Evolutionary conservation across 2,113 vertebrate species (phyloP).

Genomic region (Paedocypris sp.): DNA sequence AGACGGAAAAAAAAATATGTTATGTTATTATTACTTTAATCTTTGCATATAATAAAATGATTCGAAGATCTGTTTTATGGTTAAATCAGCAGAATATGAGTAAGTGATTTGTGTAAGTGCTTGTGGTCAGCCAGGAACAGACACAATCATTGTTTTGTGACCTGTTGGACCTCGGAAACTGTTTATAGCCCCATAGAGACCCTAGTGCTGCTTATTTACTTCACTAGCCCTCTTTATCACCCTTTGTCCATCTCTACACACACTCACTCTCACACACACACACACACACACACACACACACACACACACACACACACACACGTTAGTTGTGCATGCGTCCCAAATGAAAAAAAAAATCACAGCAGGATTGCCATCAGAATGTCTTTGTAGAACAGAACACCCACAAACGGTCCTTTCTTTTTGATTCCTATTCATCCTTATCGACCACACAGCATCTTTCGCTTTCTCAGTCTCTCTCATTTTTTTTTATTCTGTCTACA

Average conservation of each 20-base stretch:
- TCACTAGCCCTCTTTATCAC: constrained; percentile 24
- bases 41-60: too few relatives aligned
- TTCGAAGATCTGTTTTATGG: too few relatives aligned
- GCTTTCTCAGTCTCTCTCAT: constrained; percentile 8
- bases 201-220: constrained; percentile 19
- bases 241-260: neutral
- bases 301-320: neutral
- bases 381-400: constrained; percentile 6
- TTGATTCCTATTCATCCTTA: constrained; percentile 22
- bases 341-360: too few relatives aligned
- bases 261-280: neutral
- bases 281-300: constrained; percentile 12
- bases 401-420: neutral
- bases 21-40: too few relatives aligned
- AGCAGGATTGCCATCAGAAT: neutral
- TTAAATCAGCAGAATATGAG: too few relatives aligned
- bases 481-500: constrained; percentile 12
- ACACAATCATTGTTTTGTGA: constrained; percentile 14
- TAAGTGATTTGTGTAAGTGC: too few relatives aligned
- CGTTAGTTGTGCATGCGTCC: too few relatives aligned
- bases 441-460: constrained; percentile 16
- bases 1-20: too few relatives aligned
- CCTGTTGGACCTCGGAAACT: constrained; percentile 6
- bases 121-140: constrained; percentile 13
- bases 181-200: constrained; percentile 22